Evolutionary conservation across 37 sponge, comb jelly and placozoan genomes (phyloP), one percentile per base, ranked within the genome.

Genomic region (Ianthella basta): DNA sequence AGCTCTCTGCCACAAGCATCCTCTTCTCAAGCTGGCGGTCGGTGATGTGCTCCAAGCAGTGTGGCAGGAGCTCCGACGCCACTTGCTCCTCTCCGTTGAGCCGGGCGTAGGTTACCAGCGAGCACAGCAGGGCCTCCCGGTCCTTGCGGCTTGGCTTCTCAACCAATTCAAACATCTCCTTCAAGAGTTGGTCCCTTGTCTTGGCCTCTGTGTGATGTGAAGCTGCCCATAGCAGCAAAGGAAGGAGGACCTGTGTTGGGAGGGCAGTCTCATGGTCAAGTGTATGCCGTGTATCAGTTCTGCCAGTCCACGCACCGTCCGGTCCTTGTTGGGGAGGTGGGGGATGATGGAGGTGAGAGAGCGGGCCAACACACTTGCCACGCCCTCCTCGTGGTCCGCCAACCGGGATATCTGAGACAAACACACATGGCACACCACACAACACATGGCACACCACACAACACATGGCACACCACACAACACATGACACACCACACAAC

Each of bases 41-140:
- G 50, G 72, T 65, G 44, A 96, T 88, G 84, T 95, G 98, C 80
- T 93, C 91, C 95, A 94, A 97, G 44, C 94, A 90, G 85, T 97
- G 98, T 13, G 96, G 96, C 59, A 97, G 79, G 10, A 97, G 90
- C 87, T 97, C 98, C 8, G 84, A 82, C 69, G 89, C 92, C 55
- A 95, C 74, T 53, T 86, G 38, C 16, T 55, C 69, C 21, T 35
- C 23, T 0, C 86, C 92, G n/a, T 82, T 86, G 39, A 86, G 64
- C 82, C 86, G 88, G 79, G 98, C 92, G 68, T 90, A 95, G 18
- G 93, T 91, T 72, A 92, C 94, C 86, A 95, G 91, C 19, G 95
- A 92, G 41, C 83, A 85, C 84, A 95, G 34, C 18, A 80, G 34
- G 34, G 81, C 25, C 55, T 35, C 92, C 89, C 98, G 85, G 59